Evolutionary conservation across 2,797 vertebrate species (phyloP), one percentile per base, ranked within the genome.

Genomic region (Girardinus metallicus): DNA sequence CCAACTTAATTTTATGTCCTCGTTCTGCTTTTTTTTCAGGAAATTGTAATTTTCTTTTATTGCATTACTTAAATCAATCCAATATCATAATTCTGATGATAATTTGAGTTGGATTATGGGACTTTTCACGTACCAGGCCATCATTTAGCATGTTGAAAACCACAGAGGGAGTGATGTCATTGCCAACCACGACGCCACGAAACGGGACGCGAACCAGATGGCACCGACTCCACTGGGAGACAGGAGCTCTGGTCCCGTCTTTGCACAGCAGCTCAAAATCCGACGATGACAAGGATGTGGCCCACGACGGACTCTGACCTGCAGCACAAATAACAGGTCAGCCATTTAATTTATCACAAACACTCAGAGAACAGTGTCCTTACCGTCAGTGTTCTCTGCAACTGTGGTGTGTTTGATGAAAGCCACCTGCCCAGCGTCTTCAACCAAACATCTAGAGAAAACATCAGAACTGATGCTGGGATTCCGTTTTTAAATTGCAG

Each of bases 391-490:
- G 90, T 97, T 95, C 0, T 98, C 97, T 49, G 21, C 62, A 0
- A 97, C 96, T 1, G 96, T 97, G 7, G 95, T 97, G 88, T 98
- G 96, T 91, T 97, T 97, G 84, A 97, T 94, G 90, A 98, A 98
- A 71, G 97, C 96, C 0, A 98, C 96, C 0, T 98, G 94, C 89
- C 97, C 97, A 66, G 89, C 90, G 76, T 68, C 85, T 5, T 97
- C 96, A 83, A 72, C 96, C 88, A 98, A 81, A 87, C 97, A 98
- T 92, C 97, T 98, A 86, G 8, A 81, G 3, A 2, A 0, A 36
- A 75, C n/a, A n/a, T 53, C n/a, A 41, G n/a, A 74, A 51, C 4
- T 68, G 0, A 41, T 0, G 31, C 43, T 64, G 16, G 6, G 16
- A 64, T 64, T 51, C 0, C 18, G 4, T 60, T 31, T n/a, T 31